phyloP scores from a whole-genome alignment of 2,888 invertebrate species.

The Cryptophagus acutangulus region DNA sequence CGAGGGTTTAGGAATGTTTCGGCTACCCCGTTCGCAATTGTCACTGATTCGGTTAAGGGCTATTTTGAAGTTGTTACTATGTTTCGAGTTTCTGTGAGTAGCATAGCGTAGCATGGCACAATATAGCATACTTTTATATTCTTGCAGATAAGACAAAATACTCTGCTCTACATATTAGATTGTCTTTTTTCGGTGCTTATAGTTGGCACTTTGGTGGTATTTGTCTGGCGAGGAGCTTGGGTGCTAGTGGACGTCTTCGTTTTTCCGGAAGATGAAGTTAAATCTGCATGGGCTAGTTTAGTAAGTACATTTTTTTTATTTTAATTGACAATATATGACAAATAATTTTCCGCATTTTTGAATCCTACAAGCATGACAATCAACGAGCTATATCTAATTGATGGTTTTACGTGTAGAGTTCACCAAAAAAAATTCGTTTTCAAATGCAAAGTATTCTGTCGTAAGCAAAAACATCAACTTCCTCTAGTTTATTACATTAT shows the following conservation, averaged over 20 bases:
- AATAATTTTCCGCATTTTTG: too few species aligned
- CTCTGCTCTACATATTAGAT: conserved; percentile 72
- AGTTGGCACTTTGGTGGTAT: conserved; percentile 78
- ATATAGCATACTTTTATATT: conserved; percentile 14
- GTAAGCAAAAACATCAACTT: too few species aligned
- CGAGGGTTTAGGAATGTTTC: conserved; percentile 72
- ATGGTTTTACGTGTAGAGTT: too few species aligned
- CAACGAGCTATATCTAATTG: too few species aligned
- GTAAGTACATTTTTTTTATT: conserved; percentile 53
- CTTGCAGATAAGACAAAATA: conserved; percentile 65
- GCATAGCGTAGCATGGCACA: conserved; percentile 1
- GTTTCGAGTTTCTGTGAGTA: conserved; percentile 75
- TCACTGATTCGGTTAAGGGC: conserved; percentile 67
- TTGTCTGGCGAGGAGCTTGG: conserved; percentile 87
- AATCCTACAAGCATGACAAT: too few species aligned
- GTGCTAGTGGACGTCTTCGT: conserved; percentile 73
- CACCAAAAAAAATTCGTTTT: too few species aligned
- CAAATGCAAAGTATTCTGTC: too few species aligned
- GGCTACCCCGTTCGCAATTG: conserved; percentile 76
- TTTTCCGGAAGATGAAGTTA: conserved; percentile 63
- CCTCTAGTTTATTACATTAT: too few species aligned
- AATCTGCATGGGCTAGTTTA: conserved; percentile 73
- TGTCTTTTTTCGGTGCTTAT: conserved; percentile 81
- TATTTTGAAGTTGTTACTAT: conserved; percentile 83
- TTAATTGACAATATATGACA: too few species aligned